A percentile compares a stretch with the other conserved stretches of the same genome.
Conservation (phyloP, 2,113 vertebrate genomes). For the Perca schrenkii region DNA sequence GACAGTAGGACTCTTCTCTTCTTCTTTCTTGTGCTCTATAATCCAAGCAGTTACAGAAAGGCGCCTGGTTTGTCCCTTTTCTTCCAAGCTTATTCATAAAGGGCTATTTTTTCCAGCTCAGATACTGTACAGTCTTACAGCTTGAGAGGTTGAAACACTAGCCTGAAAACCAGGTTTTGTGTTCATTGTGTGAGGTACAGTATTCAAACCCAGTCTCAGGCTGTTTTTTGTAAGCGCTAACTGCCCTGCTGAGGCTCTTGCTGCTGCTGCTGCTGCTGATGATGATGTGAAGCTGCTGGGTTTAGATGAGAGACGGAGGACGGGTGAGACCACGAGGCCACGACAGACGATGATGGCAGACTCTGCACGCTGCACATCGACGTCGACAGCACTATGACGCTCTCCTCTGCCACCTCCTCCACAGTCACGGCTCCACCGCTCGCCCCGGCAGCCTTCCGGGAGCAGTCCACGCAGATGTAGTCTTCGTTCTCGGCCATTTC, state of each 20-base stretch:
- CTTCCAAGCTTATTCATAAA: neutral
- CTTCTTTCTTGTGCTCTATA: conserved; percentile 55
- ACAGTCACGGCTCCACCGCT: neutral
- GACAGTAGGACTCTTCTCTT: neutral
- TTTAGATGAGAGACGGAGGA: conserved; percentile 50
- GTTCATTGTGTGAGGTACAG: conserved; percentile 29
- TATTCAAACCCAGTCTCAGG: conserved; percentile 24
- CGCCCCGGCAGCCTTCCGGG: conserved; percentile 80
- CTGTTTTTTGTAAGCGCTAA: conserved; percentile 80
- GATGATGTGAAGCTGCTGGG: conserved; percentile 44
- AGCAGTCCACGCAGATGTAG: conserved; percentile 97
- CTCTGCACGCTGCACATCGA: conserved; percentile 59
- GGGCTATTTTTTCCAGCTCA: neutral
- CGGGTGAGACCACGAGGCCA: conserved; percentile 48
- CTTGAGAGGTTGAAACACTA: conserved; percentile 6
- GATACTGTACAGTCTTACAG: conserved; percentile 12
- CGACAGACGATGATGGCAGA: conserved; percentile 51
- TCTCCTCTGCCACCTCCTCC: conserved; percentile 50
- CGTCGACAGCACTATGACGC: conserved; percentile 69
- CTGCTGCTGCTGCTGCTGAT: conserved; percentile 71
- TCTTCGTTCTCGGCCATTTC: conserved; percentile 99
- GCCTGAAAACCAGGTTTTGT: conserved; percentile 28
- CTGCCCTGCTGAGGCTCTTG: conserved; percentile 89
- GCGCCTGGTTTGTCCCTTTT: neutral
- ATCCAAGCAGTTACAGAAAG: conserved; percentile 15